Percentiles rank a stretch among this genome's conserved stretches.
phyloP scores from a whole-genome alignment of 1,140 invertebrate species.

The Panonychus citri region DNA sequence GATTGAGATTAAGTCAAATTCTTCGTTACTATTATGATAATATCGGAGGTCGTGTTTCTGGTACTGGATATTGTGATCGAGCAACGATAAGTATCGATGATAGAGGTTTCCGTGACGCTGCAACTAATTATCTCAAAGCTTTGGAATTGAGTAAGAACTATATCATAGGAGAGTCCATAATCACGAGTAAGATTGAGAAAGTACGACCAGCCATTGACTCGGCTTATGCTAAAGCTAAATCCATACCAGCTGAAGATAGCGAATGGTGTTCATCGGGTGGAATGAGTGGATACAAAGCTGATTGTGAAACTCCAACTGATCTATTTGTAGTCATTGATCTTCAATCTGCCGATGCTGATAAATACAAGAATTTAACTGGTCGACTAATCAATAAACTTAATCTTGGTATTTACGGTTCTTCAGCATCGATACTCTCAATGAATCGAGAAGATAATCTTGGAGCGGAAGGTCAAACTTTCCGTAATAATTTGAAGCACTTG shows the following conservation, averaged over 20 bases:
- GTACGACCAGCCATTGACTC: not conserved
- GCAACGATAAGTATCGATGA: not conserved
- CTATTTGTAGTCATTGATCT: constrained; percentile 6
- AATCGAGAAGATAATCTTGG: not conserved
- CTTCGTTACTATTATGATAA: constrained; percentile 5
- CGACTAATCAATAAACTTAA: not conserved
- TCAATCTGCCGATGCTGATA: not conserved
- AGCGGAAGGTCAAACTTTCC: not conserved
- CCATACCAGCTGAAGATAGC: not conserved
- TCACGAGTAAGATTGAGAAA: not conserved
- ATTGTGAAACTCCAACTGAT: constrained; percentile 9
- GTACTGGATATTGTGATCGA: not conserved
- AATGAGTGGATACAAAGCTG: not conserved
- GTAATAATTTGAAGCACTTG: not conserved
- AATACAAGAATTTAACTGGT: not conserved
- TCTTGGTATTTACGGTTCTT: not conserved
- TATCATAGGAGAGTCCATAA: not conserved
- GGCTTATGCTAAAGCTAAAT: not conserved
- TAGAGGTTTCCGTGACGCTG: not conserved
- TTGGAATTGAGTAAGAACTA: not conserved
- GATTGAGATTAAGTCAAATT: constrained; percentile 6
- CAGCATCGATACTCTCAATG: not conserved
- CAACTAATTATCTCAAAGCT: not conserved
- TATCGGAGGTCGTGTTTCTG: not conserved
- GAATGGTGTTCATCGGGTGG: not conserved